Base-by-base conservation (phyloP, 2,797 vertebrate genomes). In the Microctenopoma steveboyesi region DNA sequence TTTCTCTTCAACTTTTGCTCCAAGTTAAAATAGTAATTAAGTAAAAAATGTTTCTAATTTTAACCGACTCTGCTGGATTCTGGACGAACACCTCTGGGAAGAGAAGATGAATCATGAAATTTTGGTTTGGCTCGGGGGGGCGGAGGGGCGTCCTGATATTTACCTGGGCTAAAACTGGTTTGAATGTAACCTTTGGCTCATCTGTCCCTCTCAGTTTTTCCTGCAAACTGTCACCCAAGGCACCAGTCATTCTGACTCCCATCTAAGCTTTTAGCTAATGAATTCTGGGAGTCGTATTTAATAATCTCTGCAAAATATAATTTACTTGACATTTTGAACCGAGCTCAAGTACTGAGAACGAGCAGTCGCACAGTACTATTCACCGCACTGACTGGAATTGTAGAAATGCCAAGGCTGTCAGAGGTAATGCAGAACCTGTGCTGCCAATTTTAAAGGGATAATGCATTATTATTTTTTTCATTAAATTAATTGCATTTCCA, bases 1-100 rank as follows among this genome's bases (percentile, higher is more conserved):
- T 73, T 65, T 76, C 35, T 15, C 22, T 35, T 39, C 35, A 15
- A 5, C 51, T 75, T 35, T 10, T 15, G 53, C 49, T 69, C 58
- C 68, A 53, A 68, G 74, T 64, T 55, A 69, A 64, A 76, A 69
- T 40, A 69, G 78, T 62, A 87, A 79, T 90, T 74, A 87, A 62
- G 79, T 46, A 54, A 64, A 22, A 79, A 66, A 72, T 54, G 71
- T 79, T 30, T 56, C 52, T 59, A 64, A 28, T 72, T 72, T 55
- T 54, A 35, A 63, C 18, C 9, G 11, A 42, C 54, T 13, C 27
- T 7, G 22, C 22, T 1, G 27, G 64, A 55, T 45, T 75, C 22
- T 77, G 67, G 65, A 69, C 16, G 47, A 65, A 46, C 61, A 61
- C 45, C 42, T 51, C 14, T 14, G 49, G 56, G 45, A 51, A 3